A percentile compares a stretch with the other conserved stretches of the same genome.
Conservation (phyloP, 2,797 vertebrate species). For the Vireo griseus region DNA sequence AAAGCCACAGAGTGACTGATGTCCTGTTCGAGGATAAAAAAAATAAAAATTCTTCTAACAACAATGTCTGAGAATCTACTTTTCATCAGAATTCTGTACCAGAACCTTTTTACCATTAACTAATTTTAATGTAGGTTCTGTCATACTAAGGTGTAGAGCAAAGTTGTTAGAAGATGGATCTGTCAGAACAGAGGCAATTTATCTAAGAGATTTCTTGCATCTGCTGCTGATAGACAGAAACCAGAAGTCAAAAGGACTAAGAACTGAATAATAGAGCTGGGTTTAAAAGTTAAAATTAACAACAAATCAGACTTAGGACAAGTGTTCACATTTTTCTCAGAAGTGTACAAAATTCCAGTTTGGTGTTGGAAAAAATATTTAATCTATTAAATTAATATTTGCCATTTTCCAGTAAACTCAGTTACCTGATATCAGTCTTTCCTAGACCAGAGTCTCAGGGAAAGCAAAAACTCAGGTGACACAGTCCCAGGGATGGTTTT, state of each 20-base stretch:
- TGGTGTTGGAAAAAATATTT: not conserved
- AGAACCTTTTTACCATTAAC: not conserved
- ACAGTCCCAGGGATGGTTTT: not conserved
- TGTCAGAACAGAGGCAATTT: not conserved
- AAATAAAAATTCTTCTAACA: not conserved
- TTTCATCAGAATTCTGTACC: not conserved
- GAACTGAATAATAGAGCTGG: not conserved
- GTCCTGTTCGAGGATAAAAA: not conserved
- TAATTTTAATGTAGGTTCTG: not conserved
- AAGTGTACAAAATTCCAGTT: not conserved
- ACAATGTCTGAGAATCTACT: not conserved
- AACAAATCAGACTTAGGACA: not conserved
- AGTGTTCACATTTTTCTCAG: not conserved
- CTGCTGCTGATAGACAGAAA: not conserved
- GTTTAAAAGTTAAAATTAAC: not conserved
- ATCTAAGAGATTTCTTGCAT: not conserved
- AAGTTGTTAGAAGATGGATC: not conserved
- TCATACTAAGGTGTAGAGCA: not conserved
- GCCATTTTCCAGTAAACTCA: not conserved
- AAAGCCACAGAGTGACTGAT: not conserved
- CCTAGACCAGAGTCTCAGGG: not conserved
- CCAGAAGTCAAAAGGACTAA: not conserved
- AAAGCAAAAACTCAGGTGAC: not conserved
- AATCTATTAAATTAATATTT: not conserved
- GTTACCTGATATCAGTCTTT: not conserved